phyloP scores from a whole-genome alignment of 2,113 vertebrate genomes.

The Lipotes vexillifer region DNA sequence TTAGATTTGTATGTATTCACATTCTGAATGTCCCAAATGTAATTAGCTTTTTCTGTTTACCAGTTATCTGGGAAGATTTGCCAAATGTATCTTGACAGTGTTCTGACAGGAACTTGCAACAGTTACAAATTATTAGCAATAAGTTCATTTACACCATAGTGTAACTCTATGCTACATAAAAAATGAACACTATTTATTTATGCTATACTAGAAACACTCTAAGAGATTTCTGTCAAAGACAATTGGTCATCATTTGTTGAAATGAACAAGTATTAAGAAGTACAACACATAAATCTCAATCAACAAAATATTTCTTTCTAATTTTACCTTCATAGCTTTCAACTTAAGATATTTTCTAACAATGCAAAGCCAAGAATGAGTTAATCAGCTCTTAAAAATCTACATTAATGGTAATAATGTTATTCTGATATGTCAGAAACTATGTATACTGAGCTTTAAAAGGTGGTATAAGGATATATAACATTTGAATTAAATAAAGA shows the following conservation, averaged over 20 bases:
- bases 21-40: conserved; percentile 46
- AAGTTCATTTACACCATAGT: conserved; percentile 62
- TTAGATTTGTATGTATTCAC: conserved; percentile 38
- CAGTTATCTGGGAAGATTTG: conserved; percentile 68
- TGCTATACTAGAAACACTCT: conserved; percentile 41
- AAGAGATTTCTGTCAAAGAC: conserved; percentile 62
- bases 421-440: not conserved
- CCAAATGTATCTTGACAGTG: conserved; percentile 63
- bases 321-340: not conserved
- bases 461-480: not conserved
- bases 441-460: not conserved
- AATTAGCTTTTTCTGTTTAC: conserved; percentile 73
- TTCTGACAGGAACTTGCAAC: conserved; percentile 62
- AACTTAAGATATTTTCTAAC: not conserved
- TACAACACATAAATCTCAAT: conserved; percentile 33
- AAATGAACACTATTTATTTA: conserved; percentile 67
- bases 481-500: not conserved
- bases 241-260: conserved; percentile 54
- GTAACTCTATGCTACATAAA: conserved; percentile 55
- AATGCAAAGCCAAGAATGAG: not conserved
- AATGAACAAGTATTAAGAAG: conserved; percentile 42
- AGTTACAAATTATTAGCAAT: conserved; percentile 69
- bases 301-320: not conserved
- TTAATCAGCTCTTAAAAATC: not conserved
- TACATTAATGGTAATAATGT: not conserved